Base-by-base conservation (phyloP, 2,797 vertebrate species). In the Malurus leucopterus region DNA sequence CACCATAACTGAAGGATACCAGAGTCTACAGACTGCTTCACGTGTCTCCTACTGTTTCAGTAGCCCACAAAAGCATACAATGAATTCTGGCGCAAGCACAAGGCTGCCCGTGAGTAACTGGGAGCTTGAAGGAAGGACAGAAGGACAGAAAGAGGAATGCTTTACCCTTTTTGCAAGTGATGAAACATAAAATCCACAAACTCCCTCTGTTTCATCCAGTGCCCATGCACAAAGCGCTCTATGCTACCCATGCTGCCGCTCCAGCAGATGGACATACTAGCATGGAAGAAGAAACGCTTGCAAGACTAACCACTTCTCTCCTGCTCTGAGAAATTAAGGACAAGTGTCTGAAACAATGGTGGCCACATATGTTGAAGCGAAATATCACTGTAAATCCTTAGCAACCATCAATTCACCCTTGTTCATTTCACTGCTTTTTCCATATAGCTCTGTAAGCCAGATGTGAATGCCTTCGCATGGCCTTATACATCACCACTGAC, bases 1-100 rank as follows among this genome's bases (percentile, higher is more conserved):
- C 63, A 69, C 47, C 50, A 13, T 12, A 57, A 84, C 27, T 72
- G 32, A 43, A 1, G 34, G 20, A 62, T 29, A 19, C 14, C 11
- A 19, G 23, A 54, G 32, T 3, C 32, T 34, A 54, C 30, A 86
- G 53, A 64, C 2, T 36, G 51, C 59, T 71, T 40, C 30, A 38
- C 0, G 0, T 16, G 5, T 59, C 71, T 64, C 14, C 13, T 0
- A 0, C 23, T 50, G 27, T 32, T 74, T 61, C 32, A 43, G 36
- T 3, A 62, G 49, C 40, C 30, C 47, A 54, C 51, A 47, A 62
- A 46, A 61, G 17, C 23, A 38, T 21, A 15, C 13, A 32, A 12
- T 2, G 1, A 74, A 63, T 46, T 73, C 57, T 73, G 69, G 50
- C 2, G 1, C 19, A 21, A 67, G 53, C 30, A 46, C 38, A 59